Evolutionary conservation across 2,797 vertebrate genomes (phyloP), one percentile per base, ranked within the genome.

Genomic region (Urosaurus nigricauda): DNA sequence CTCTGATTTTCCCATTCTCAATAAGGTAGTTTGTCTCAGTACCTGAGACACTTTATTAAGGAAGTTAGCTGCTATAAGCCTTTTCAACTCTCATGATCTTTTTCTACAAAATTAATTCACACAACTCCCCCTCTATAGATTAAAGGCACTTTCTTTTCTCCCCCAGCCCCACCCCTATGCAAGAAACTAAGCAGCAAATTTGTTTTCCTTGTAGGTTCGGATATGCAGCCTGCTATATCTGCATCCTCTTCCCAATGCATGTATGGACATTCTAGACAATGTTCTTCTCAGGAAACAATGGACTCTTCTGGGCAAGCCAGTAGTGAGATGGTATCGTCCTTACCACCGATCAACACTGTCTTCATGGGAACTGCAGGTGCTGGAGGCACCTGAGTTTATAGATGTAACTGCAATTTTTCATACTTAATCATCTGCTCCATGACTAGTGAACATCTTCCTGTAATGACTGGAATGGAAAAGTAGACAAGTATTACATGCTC

Each of bases 311-410:
- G 96, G 2, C 94, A 96, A 0, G 92, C 96, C 2, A 95, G 94
- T 3, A 97, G 97, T 93, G 98, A 99, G 91, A 96, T 98, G 94
- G 97, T 98, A 77, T 98, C 99, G 1, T 98, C 98, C 47, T 97
- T 99, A 92, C 99, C 99, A 63, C 98, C 99, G 91, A 99, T 99
- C 96, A 99, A 99, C 92, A 99, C 98, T 0, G 99, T 99, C 92
- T 99, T 99, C 94, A 98, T 99, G 99, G 98, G 98, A 89, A 92
- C 97, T 56, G 92, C 97, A 56, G 92, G 97, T 53, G 97, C 98
- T 79, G 98, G 98, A 92, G 97, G 97, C 71, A 97, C 98, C 35
- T 99, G 96, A 98, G 84, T 17, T 51, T 58, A 32, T n/a, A 26
- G 89, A 32, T 87, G 6, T 82, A 1, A 1, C 75, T 68, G 68